Percentiles rank a stretch among this genome's conserved stretches.
Conservation (phyloP, 1,140 invertebrate species). For the Drosophila micromelanica region DNA sequence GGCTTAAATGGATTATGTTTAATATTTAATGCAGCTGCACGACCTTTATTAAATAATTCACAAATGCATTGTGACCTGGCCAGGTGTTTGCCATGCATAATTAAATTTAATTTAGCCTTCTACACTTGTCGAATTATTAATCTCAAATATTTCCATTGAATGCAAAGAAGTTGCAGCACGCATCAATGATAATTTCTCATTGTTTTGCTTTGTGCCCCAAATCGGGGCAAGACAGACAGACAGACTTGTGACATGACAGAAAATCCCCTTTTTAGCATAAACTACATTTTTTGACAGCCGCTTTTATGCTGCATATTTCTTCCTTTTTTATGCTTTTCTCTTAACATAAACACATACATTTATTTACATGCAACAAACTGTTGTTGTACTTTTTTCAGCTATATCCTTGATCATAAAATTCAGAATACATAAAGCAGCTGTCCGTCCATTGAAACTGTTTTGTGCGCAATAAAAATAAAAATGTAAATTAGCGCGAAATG, state of each 20-base stretch:
- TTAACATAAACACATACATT: slow-evolving; percentile 4
- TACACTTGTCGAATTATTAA: neutral
- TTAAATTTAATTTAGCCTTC: slow-evolving; percentile 2
- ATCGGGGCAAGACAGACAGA: slow-evolving; percentile 18
- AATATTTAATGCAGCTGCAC: slow-evolving; percentile 2
- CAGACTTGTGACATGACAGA: slow-evolving; percentile 32
- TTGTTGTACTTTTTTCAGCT: slow-evolving; percentile 18
- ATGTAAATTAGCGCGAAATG: slow-evolving; percentile 31
- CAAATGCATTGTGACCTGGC: neutral
- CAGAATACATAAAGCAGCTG: slow-evolving; percentile 33
- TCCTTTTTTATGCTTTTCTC: slow-evolving; percentile 2
- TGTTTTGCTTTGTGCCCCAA: slow-evolving; percentile 23
- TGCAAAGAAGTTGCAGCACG: neutral
- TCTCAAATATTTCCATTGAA: neutral
- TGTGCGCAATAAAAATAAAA: slow-evolving; percentile 16
- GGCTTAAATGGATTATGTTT: neutral
- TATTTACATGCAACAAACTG: slow-evolving; percentile 11
- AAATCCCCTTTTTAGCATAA: slow-evolving; percentile 43
- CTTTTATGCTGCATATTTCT: slow-evolving; percentile 15
- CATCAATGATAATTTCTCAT: neutral
- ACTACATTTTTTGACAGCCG: slow-evolving; percentile 40
- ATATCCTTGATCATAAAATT: slow-evolving; percentile 35
- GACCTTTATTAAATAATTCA: neutral
- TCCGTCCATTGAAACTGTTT: slow-evolving; percentile 7
- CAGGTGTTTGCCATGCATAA: slow-evolving; percentile 10